Evolutionary conservation across 2,797 vertebrate species (phyloP), one percentile per base, ranked within the genome.

Genomic region (Poeciliopsis infans): DNA sequence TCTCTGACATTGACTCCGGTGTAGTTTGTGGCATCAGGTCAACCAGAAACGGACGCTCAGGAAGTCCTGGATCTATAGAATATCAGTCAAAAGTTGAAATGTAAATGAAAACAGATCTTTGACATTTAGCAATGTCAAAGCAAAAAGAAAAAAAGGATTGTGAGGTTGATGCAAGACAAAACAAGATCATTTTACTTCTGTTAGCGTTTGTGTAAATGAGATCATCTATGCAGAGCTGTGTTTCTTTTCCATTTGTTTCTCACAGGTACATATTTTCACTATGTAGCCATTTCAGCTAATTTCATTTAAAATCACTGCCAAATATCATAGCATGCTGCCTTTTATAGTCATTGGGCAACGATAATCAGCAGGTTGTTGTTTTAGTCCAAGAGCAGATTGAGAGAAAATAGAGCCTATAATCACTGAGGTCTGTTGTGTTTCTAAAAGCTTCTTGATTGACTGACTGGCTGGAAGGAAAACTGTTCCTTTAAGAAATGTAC

Each of bases 51-150:
- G 68, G 66, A 45, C 12, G n/a, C 23, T 70, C 36, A 68, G 18
- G 3, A n/a, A 70, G 39, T 16, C 13, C 66, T 25, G 36, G 11
- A 43, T 69, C 39, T 69, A 4, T 0, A 69, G 20, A 66, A 76
- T 74, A 39, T 46, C 66, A 78, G 80, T 49, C 51, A 79, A 79
- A 77, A 87, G 84, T 76, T 89, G 85, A 79, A 84, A 82, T 90
- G 81, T 89, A 89, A 91, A 92, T 87, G 81, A 83, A 93, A 92
- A 86, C 87, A 66, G 16, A 81, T 86, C 73, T 83, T 72, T 92
- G 86, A 90, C 87, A 91, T 92, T 91, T 86, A 75, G 82, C 53
- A 90, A 83, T 79, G 39, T 68, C 68, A 79, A 61, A 64, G 33
- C 2, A 3, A 66, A 64, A 64, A 31, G 49, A 49, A 45, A 75